Evolutionary conservation across 2,113 vertebrate species (phyloP), one percentile per base, ranked within the genome.

Genomic region (Eublepharis macularius): DNA sequence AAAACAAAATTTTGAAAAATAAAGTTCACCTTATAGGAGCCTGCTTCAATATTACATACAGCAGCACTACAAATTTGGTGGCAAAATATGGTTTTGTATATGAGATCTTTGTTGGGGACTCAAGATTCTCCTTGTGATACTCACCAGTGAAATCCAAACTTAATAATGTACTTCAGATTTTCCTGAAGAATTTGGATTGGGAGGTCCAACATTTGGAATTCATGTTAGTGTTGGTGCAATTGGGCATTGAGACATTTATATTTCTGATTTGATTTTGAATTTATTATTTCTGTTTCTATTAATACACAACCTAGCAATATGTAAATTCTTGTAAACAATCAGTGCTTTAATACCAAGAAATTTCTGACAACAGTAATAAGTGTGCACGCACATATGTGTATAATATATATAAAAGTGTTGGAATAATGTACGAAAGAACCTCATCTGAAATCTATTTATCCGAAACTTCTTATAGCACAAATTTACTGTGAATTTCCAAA

Each of bases 381-480:
- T 41, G n/a, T 43, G 70, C n/a, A n/a, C n/a, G n/a, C n/a, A n/a
- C n/a, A n/a, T n/a, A n/a, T n/a, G n/a, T n/a, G n/a, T n/a, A 47
- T 47, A 6, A 47, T 47, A 47, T 47, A 47, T 13, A 45, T 83
- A 9, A 47, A 69, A 49, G 24, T 69, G 36, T 45, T 51, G 12
- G 13, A 49, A 76, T 51, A 54, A 72, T 78, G 7, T 57, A 54
- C 17, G 60, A 78, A 78, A 57, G 47, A 84, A 45, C 39, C 36
- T 85, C 72, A 60, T 72, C 12, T 79, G 83, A 57, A 79, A 79
- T 85, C 73, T 17, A 85, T 79, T 54, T 70, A 78, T n/a, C 47
- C 83, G 41, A 26, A 70, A 69, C 34, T 34, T 2, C 47, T 49
- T 51, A 36, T 29, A 32, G 7, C 24, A 63, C 45, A 54, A 47